Evolutionary conservation across 2,113 vertebrate species (phyloP).

Genomic region (Sisor rabdophorus): DNA sequence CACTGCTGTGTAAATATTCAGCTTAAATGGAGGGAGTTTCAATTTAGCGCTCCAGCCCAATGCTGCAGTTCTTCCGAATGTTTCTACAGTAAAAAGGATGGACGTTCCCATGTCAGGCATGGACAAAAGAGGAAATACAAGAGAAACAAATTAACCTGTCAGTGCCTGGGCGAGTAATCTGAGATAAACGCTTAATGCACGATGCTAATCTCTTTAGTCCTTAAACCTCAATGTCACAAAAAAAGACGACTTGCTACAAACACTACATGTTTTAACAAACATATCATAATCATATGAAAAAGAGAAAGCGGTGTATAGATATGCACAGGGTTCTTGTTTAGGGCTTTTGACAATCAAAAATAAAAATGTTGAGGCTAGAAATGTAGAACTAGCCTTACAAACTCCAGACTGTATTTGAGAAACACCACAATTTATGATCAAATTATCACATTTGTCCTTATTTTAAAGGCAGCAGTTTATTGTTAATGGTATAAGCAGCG

Average conservation of each 20-base stretch:
- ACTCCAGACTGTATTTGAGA: background rate
- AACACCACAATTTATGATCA: background rate
- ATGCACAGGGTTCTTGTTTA: background rate
- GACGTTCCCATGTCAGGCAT: constrained; percentile 23
- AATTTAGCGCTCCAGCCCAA: constrained; percentile 28
- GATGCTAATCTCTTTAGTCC: constrained; percentile 38
- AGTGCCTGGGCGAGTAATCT: constrained; percentile 31
- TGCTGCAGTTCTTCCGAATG: constrained; percentile 13
- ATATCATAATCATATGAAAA: constrained; percentile 13
- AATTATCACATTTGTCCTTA: background rate
- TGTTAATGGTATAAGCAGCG: background rate
- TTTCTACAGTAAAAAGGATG: constrained; percentile 41
- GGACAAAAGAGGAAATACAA: constrained; percentile 39
- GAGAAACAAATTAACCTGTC: constrained; percentile 45
- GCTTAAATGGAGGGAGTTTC: constrained; percentile 29
- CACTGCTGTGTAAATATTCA: constrained; percentile 3
- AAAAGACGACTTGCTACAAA: constrained; percentile 33
- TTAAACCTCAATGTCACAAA: constrained; percentile 28
- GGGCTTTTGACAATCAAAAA: background rate
- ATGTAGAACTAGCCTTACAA: background rate
- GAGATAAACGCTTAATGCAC: constrained; percentile 12
- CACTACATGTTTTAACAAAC: constrained; percentile 29
- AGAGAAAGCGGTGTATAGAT: background rate
- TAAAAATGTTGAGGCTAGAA: background rate
- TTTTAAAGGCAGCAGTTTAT: background rate